Conservation (phyloP, 2,113 vertebrate genomes). For the Mastomys natalensis region DNA sequence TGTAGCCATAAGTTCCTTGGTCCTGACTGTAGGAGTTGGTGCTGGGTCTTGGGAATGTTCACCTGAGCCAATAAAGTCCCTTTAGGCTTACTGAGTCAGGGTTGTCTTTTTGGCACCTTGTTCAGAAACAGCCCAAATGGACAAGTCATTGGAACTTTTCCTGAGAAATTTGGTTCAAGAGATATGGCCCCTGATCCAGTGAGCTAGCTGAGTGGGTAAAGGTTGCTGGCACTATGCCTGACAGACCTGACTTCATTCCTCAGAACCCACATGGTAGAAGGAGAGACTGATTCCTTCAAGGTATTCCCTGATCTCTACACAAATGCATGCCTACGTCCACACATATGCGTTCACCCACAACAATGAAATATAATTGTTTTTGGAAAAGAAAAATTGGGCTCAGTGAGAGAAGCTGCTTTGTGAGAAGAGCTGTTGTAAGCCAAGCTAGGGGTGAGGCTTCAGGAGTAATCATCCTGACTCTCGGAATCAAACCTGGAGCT, state of each 20-base stretch:
- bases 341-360: no score
- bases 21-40: background rate
- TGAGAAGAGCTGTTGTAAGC: background rate
- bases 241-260: background rate
- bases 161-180: background rate
- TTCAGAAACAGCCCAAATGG: background rate
- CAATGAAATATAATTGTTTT: background rate
- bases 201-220: background rate
- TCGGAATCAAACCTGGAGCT: background rate
- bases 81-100: background rate
- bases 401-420: background rate
- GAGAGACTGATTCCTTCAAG: background rate
- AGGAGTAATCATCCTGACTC: background rate
- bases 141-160: background rate
- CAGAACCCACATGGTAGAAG: no score
- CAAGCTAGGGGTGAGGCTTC: background rate
- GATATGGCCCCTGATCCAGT: background rate
- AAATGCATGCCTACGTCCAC: background rate
- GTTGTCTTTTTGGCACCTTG: background rate
- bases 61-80: background rate
- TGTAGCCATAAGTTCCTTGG: background rate
- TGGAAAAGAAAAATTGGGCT: background rate
- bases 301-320: background rate
- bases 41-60: background rate
- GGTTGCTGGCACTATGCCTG: background rate